phyloP scores from a whole-genome alignment of 2,888 invertebrate genomes.

The Scelioninae gen. 2 region DNA sequence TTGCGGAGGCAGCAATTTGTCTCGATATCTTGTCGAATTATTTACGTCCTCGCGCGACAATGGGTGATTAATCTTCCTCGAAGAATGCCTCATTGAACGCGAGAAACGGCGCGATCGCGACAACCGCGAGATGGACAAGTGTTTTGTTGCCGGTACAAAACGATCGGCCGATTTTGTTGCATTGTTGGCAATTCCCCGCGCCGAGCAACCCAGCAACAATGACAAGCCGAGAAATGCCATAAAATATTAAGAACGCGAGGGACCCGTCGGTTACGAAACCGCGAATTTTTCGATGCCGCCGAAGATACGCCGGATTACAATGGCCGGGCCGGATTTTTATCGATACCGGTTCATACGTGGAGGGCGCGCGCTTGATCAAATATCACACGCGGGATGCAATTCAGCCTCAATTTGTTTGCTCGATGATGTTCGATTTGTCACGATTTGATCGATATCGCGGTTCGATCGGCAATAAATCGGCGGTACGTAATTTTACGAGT shows the following conservation, averaged over 20 bases:
- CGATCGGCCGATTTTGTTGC: conserved; percentile 33
- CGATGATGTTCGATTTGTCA: too few species aligned
- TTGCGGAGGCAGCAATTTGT: conserved; percentile 57
- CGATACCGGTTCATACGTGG: too few species aligned
- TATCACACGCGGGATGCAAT: too few species aligned
- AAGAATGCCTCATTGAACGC: conserved; percentile 50
- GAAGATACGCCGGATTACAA: conserved; percentile 33
- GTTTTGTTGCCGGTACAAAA: conserved; percentile 41
- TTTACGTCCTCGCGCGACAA: conserved; percentile 53
- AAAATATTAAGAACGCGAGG: conserved; percentile 25
- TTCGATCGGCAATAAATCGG: too few species aligned
- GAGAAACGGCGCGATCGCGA: conserved; percentile 24
- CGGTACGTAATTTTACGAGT: too few species aligned
- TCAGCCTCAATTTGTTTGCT: too few species aligned
- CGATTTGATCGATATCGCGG: too few species aligned
- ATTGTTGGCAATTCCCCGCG: conserved; percentile 38
- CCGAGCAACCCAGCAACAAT: conserved; percentile 26
- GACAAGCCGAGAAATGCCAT: conserved; percentile 12
- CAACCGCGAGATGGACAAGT: conserved; percentile 22
- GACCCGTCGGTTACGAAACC: conserved; percentile 30
- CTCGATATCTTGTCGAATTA: conserved; percentile 55
- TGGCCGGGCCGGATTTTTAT: not conserved
- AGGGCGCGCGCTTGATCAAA: conserved; percentile 8
- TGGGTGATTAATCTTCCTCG: conserved; percentile 56
- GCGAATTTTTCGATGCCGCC: conserved; percentile 25